These are phyloP conservation scores for Microcebus jonahi DNA, from an alignment of 2,113 vertebrate species.

Conservation along the genomic window DNA sequence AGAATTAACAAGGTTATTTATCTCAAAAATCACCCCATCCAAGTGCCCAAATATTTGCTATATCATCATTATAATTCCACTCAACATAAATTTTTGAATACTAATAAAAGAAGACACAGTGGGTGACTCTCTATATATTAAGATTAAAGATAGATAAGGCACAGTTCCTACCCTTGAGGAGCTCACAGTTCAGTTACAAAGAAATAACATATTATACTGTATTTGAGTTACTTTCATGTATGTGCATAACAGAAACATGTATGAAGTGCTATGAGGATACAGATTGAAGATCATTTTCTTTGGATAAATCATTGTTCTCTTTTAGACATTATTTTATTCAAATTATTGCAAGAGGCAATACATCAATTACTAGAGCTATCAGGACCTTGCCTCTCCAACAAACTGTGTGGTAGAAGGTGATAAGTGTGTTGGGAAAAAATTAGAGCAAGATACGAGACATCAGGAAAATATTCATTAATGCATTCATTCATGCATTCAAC, in stretches of 20 bases:
- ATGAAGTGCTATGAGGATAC: background rate
- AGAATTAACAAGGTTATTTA: background rate
- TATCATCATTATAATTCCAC: background rate
- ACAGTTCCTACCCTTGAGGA: background rate
- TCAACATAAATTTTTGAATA: background rate
- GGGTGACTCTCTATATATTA: background rate
- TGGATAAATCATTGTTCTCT: background rate
- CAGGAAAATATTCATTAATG: conserved; percentile 42
- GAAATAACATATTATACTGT: background rate
- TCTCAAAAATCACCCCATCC: background rate
- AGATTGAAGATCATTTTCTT: conserved; percentile 3
- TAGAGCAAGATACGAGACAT: conserved; percentile 20
- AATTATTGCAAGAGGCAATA: conserved; percentile 21
- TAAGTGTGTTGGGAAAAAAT: conserved; percentile 41
- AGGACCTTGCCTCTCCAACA: background rate
- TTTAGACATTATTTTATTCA: conserved; percentile 44
- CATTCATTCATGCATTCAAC: background rate
- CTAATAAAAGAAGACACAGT: background rate
- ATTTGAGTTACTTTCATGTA: background rate
- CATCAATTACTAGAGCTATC: background rate
- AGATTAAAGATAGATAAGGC: background rate
- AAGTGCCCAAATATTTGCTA: background rate
- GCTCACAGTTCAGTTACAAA: background rate
- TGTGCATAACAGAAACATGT: background rate
- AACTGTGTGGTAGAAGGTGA: background rate